A percentile compares a stretch with the other conserved stretches of the same genome.
Conservation (phyloP, 2,888 invertebrate species). For the Isoperla grammatica region DNA sequence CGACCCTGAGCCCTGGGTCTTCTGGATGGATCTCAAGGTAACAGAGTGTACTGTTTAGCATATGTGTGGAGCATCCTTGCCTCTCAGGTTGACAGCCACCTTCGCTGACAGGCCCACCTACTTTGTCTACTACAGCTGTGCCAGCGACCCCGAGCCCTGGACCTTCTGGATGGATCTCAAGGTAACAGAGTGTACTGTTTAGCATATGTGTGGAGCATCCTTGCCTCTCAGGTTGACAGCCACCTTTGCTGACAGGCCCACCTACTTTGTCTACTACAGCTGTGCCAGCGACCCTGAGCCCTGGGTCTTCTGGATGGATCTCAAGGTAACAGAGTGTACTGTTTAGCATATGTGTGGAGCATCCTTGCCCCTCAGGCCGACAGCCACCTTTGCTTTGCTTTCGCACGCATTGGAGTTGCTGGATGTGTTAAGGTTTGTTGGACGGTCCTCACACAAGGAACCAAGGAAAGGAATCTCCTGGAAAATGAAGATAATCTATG, state of each 20-base stretch:
- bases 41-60: slow-evolving; percentile 9
- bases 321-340: slow-evolving; percentile 46
- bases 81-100: slow-evolving; percentile 49
- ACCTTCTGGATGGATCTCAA: slow-evolving; percentile 55
- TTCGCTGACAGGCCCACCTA: slow-evolving; percentile 56
- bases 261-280: slow-evolving; percentile 65
- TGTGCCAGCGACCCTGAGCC: slow-evolving; percentile 53
- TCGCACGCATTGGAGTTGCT: too few relatives aligned
- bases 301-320: slow-evolving; percentile 54
- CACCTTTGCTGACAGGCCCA: slow-evolving; percentile 51
- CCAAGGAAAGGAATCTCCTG: too few relatives aligned
- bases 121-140: slow-evolving; percentile 63
- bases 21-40: slow-evolving; percentile 58
- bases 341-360: neutral
- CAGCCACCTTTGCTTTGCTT: too few relatives aligned
- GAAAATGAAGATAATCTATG: too few relatives aligned
- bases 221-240: slow-evolving; percentile 51
- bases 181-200: slow-evolving; percentile 41
- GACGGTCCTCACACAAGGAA: too few relatives aligned
- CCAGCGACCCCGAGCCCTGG: slow-evolving; percentile 52
- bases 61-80: slow-evolving; percentile 53
- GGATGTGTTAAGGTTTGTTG: too few relatives aligned
- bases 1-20: slow-evolving; percentile 51
- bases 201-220: slow-evolving; percentile 50
- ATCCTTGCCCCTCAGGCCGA: too few relatives aligned